Conservation (phyloP, 1,140 invertebrate species). For the Oppia nitens region DNA sequence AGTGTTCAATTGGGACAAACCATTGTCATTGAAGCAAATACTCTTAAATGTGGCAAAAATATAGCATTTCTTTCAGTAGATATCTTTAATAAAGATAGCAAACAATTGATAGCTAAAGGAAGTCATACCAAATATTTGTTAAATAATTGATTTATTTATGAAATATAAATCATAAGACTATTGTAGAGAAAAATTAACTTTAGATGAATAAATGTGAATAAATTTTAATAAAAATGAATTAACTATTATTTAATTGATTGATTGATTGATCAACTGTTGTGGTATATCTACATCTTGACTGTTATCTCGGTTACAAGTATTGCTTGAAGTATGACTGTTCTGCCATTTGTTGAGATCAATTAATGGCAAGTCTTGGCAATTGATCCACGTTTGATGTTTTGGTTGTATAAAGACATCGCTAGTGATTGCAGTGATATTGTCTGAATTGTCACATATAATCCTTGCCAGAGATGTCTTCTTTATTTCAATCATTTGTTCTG, state of each 20-base stretch:
- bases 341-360: constrained; percentile 13
- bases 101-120: constrained; percentile 52
- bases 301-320: background rate
- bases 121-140: constrained; percentile 56
- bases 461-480: constrained; percentile 23
- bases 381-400: constrained; percentile 34
- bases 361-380: background rate
- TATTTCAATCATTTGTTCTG: constrained; percentile 26
- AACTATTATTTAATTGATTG: background rate
- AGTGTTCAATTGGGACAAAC: constrained; percentile 54
- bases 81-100: constrained; percentile 49
- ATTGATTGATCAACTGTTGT: background rate
- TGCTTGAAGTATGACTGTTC: constrained; percentile 12
- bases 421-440: constrained; percentile 29
- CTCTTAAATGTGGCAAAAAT: constrained; percentile 52
- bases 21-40: constrained; percentile 58
- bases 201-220: too few relatives aligned
- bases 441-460: constrained; percentile 27
- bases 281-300: background rate
- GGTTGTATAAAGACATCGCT: constrained; percentile 55
- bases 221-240: too few relatives aligned
- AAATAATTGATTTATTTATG: too few relatives aligned
- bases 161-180: too few relatives aligned
- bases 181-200: too few relatives aligned
- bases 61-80: constrained; percentile 64